These are phyloP conservation scores for Mellilla xanthometata DNA, from an alignment of 2,888 invertebrate genomes.

Conservation along the genomic window DNA sequence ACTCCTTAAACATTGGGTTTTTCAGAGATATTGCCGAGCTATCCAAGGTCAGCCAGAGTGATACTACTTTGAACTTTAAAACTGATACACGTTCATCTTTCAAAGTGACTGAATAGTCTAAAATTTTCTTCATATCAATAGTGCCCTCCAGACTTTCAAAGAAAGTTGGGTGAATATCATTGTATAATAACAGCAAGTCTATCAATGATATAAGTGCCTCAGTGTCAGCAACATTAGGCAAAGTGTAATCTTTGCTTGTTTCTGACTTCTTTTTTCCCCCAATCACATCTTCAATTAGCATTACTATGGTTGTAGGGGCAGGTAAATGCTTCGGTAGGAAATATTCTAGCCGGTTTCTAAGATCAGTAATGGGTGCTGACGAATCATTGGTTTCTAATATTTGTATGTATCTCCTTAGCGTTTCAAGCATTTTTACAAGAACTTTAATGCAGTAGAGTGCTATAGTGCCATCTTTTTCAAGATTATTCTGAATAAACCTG, in stretches of 20 bases:
- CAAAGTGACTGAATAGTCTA: slow-evolving; percentile 58
- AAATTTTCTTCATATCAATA: slow-evolving; percentile 67
- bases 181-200: slow-evolving; percentile 66
- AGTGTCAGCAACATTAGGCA: slow-evolving; percentile 54
- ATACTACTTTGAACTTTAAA: slow-evolving; percentile 73
- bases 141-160: slow-evolving; percentile 72
- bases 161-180: slow-evolving; percentile 66
- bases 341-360: slow-evolving; percentile 64
- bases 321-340: slow-evolving; percentile 75
- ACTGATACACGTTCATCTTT: slow-evolving; percentile 49
- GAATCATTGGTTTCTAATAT: slow-evolving; percentile 66
- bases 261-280: slow-evolving; percentile 30
- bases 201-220: slow-evolving; percentile 60
- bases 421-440: slow-evolving; percentile 80
- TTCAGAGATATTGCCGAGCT: slow-evolving; percentile 77
- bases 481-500: slow-evolving; percentile 61
- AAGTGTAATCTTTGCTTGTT: slow-evolving; percentile 41
- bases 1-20: slow-evolving; percentile 77
- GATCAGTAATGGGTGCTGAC: slow-evolving; percentile 46
- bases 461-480: slow-evolving; percentile 62
- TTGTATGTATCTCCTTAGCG: slow-evolving; percentile 76
- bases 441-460: slow-evolving; percentile 73
- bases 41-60: slow-evolving; percentile 69
- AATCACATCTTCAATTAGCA: slow-evolving; percentile 58
- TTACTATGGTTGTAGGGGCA: slow-evolving; percentile 53